phyloP scores from a whole-genome alignment of 2,888 invertebrate genomes.

The Eupithecia subumbrata region DNA sequence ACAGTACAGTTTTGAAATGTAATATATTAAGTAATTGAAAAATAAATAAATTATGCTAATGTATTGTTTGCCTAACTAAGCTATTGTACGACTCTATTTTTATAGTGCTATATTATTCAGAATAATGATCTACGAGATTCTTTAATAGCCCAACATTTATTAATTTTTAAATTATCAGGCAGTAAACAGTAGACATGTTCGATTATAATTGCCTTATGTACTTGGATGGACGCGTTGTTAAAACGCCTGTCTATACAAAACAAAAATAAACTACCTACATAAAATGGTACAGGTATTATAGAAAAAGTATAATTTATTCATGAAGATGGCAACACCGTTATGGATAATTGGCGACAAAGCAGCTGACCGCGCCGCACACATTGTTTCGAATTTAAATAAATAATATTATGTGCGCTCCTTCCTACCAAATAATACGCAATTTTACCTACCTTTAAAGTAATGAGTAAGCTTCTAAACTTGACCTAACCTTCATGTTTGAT shows the following conservation, averaged over 20 bases:
- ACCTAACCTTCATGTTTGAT: conserved; percentile 2
- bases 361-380: conserved; percentile 41
- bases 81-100: not conserved
- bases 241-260: conserved; percentile 41
- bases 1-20: not conserved
- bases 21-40: not conserved
- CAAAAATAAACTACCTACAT: not conserved
- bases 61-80: not conserved
- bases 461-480: not conserved
- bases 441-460: not conserved
- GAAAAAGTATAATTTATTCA: conserved; percentile 41
- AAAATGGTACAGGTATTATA: conserved; percentile 4
- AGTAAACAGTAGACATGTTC: conserved; percentile 44
- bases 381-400: conserved; percentile 27
- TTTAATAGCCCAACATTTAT: conserved; percentile 8
- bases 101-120: conserved; percentile 17
- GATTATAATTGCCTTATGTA: conserved; percentile 54
- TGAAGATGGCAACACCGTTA: conserved; percentile 51
- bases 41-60: not conserved
- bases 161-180: conserved; percentile 50
- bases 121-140: conserved; percentile 1
- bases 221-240: conserved; percentile 46
- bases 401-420: not conserved
- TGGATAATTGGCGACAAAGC: conserved; percentile 42
- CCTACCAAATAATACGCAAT: not conserved